Evolutionary conservation across 2,888 invertebrate species (phyloP).

Genomic region (Lepidochitona cinerea): DNA sequence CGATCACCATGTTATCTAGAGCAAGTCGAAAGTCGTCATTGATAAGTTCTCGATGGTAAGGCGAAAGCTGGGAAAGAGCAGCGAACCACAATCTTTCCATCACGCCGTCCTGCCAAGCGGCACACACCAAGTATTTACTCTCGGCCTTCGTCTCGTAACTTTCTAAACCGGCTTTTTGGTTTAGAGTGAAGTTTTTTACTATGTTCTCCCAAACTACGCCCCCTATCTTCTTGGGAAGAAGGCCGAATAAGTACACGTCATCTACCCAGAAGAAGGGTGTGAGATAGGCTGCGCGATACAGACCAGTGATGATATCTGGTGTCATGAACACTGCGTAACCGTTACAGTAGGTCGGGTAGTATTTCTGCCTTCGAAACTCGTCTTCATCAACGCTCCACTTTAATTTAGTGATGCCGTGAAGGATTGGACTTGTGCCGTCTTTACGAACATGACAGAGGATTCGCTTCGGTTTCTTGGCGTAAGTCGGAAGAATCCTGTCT

Average conservation of each 20-base stretch:
- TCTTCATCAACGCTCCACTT: slow-evolving; percentile 53
- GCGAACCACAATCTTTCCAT: slow-evolving; percentile 47
- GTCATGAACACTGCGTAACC: slow-evolving; percentile 59
- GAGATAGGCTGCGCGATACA: slow-evolving; percentile 52
- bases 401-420: slow-evolving; percentile 30
- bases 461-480: slow-evolving; percentile 31
- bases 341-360: slow-evolving; percentile 65
- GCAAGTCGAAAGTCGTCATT: background rate
- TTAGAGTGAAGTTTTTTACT: slow-evolving; percentile 90
- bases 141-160: slow-evolving; percentile 39
- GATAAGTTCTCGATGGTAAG: background rate
- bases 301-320: slow-evolving; percentile 48
- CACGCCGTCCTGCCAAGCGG: slow-evolving; percentile 35
- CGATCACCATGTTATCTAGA: background rate
- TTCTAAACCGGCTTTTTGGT: slow-evolving; percentile 65
- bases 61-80: slow-evolving; percentile 18
- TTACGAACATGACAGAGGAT: slow-evolving; percentile 48
- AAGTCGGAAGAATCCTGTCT: slow-evolving; percentile 38
- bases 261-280: slow-evolving; percentile 70
- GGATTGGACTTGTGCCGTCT: slow-evolving; percentile 47
- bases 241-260: slow-evolving; percentile 66
- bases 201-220: slow-evolving; percentile 69
- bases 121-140: slow-evolving; percentile 39
- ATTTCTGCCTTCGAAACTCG: slow-evolving; percentile 49
- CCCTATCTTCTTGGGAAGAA: slow-evolving; percentile 55